These are phyloP conservation scores for Leptobrachium leishanense DNA, from an alignment of 2,113 vertebrate genomes.

Conservation along the genomic window DNA sequence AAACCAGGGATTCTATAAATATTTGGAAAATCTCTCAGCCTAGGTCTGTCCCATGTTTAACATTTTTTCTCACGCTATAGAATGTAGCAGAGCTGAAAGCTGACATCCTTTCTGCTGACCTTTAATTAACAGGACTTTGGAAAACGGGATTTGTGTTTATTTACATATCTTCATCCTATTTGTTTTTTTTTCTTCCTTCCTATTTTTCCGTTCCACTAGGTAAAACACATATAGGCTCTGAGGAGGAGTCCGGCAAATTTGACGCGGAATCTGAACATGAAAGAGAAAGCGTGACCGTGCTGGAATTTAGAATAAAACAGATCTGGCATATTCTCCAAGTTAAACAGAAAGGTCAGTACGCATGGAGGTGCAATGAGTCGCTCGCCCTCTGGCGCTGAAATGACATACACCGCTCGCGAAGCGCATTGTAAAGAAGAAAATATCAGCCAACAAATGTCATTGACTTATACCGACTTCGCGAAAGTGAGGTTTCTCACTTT, in stretches of 20 bases:
- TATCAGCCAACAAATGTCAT: no score
- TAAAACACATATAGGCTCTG: not conserved
- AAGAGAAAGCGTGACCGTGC: not conserved
- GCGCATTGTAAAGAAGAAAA: no score
- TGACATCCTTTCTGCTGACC: conserved; percentile 29
- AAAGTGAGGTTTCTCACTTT: no score
- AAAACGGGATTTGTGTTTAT: conserved; percentile 2
- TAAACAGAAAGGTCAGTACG: not conserved
- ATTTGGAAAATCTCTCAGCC: conserved; percentile 9
- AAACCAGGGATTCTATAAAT: conserved; percentile 14
- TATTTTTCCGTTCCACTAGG: no score
- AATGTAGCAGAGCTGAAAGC: conserved; percentile 5
- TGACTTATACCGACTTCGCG: no score
- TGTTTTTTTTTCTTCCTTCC: not conserved
- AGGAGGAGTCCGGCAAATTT: not conserved
- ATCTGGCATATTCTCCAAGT: not conserved
- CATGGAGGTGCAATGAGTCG: not conserved
- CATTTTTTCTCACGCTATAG: conserved; percentile 46
- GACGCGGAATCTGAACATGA: not conserved
- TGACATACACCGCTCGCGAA: not conserved
- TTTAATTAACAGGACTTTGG: not conserved
- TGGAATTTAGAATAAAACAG: not conserved
- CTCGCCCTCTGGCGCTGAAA: not conserved
- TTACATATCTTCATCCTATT: conserved; percentile 4
- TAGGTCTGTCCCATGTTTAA: not conserved